These are phyloP conservation scores for Drosophila burlai DNA, from an alignment of 1,140 invertebrate species.

Conservation along the genomic window DNA sequence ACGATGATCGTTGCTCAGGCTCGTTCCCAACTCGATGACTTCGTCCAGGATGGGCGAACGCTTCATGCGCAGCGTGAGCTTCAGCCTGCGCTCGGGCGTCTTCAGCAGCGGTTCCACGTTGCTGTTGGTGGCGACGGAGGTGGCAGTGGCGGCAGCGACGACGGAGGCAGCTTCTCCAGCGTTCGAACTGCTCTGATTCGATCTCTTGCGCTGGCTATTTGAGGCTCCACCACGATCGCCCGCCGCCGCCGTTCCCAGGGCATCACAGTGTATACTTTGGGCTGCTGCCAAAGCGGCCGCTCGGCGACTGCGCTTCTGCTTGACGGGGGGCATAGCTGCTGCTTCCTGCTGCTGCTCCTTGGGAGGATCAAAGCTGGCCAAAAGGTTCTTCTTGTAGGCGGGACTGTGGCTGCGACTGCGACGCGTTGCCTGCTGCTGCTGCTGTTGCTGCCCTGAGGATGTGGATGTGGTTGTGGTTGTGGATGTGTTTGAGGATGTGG, in stretches of 20 bases:
- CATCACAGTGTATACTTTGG: slow-evolving; percentile 71
- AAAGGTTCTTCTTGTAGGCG: slow-evolving; percentile 80
- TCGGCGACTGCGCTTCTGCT: slow-evolving; percentile 68
- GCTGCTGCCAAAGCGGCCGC: slow-evolving; percentile 65
- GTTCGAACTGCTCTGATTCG: not conserved
- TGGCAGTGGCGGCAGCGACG: not conserved
- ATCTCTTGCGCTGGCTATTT: slow-evolving; percentile 18
- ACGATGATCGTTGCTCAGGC: slow-evolving; percentile 87
- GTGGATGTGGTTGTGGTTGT: slow-evolving; percentile 10
- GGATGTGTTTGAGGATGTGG: slow-evolving; percentile 39
- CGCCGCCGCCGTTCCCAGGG: slow-evolving; percentile 18
- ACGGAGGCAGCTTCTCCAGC: not conserved
- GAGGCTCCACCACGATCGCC: slow-evolving; percentile 2
- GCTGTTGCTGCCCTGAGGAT: slow-evolving; percentile 45
- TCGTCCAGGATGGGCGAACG: slow-evolving; percentile 94
- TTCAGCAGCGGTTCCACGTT: slow-evolving; percentile 77
- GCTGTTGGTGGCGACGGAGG: not conserved
- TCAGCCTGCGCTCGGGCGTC: slow-evolving; percentile 88
- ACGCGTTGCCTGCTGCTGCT: slow-evolving; percentile 54
- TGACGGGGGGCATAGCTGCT: slow-evolving; percentile 13
- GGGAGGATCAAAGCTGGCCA: slow-evolving; percentile 67
- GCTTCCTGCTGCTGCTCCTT: slow-evolving; percentile 16
- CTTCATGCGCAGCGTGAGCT: slow-evolving; percentile 92
- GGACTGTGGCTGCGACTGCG: slow-evolving; percentile 65
- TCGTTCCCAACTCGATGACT: slow-evolving; percentile 92